Conservation (phyloP, 2,888 invertebrate genomes). For the Tetanocera ferruginea region DNA sequence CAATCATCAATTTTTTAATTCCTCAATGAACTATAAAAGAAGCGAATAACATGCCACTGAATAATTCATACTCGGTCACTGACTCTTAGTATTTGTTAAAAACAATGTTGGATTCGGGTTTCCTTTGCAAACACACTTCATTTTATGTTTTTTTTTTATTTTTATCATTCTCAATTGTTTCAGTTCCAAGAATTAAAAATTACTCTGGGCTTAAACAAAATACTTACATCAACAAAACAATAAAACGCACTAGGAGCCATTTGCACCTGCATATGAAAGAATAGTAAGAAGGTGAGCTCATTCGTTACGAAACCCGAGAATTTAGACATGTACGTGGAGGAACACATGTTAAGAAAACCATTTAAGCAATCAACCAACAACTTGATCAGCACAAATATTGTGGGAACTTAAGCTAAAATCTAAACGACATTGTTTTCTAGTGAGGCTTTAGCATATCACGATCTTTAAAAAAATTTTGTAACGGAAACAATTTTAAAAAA, state of each 20-base stretch:
- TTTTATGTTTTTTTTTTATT: neutral
- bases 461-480: too few relatives aligned
- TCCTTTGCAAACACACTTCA: neutral
- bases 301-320: neutral
- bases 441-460: too few relatives aligned
- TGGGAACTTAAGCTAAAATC: conserved; percentile 32
- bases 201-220: neutral
- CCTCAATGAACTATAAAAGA: neutral
- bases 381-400: conserved; percentile 26
- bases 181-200: neutral
- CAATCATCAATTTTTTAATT: neutral
- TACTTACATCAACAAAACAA: neutral
- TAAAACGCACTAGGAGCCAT: neutral
- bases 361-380: neutral
- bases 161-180: neutral
- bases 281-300: neutral
- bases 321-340: neutral
- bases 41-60: neutral
- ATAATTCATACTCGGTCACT: conserved; percentile 17
- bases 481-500: too few relatives aligned
- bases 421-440: neutral
- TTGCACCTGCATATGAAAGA: neutral
- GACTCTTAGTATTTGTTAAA: conserved; percentile 14
- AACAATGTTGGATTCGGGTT: conserved; percentile 7
- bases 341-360: neutral